A percentile compares a stretch with the other conserved stretches of the same genome.
Evolutionary conservation across 1,140 invertebrate genomes (phyloP).

Genomic region (Acromyrmex echinatior): DNA sequence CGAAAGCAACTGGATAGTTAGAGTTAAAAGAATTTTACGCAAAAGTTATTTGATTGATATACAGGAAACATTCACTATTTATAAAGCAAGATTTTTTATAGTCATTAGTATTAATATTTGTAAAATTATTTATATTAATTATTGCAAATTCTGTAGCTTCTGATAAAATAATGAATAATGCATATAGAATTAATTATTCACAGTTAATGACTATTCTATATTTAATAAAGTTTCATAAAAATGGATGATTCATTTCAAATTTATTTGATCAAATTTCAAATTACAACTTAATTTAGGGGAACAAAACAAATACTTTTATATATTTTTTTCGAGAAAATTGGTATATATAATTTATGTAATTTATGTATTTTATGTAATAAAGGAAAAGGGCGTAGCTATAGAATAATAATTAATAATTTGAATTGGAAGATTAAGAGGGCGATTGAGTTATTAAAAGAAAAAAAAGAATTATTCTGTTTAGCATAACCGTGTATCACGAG

Average conservation of each 20-base stretch:
- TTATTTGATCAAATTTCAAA: neutral
- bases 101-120: neutral
- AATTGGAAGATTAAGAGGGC: neutral
- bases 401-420: neutral
- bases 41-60: neutral
- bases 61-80: neutral
- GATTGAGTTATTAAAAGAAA: neutral
- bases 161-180: conserved; percentile 5
- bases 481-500: conserved; percentile 10
- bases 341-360: neutral
- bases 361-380: neutral
- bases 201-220: neutral
- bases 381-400: neutral
- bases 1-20: no score
- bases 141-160: neutral
- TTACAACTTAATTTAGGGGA: neutral
- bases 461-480: neutral
- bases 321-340: neutral
- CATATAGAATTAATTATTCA: neutral
- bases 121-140: neutral
- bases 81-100: neutral
- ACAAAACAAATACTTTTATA: neutral
- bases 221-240: conserved; percentile 2
- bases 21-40: neutral
- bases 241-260: neutral